Conservation (phyloP, 2,113 vertebrate genomes). For the Mionectes macconnelli region DNA sequence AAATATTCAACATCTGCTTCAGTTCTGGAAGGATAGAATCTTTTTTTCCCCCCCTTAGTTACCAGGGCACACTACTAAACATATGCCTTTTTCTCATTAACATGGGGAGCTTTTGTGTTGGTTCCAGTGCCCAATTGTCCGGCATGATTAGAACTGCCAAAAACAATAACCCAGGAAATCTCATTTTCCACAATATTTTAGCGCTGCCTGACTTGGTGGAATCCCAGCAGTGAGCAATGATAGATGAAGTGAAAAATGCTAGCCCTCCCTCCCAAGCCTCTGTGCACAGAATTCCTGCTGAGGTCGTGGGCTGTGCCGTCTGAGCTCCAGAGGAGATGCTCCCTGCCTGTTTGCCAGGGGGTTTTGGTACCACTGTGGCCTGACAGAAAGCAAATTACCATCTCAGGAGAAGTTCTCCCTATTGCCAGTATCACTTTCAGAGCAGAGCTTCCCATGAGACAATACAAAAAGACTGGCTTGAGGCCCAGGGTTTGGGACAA, state of each 20-base stretch:
- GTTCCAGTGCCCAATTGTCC: slow-evolving; percentile 45
- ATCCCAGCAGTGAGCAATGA: slow-evolving; percentile 55
- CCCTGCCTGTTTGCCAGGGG: background rate
- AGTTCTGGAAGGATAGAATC: background rate
- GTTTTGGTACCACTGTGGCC: background rate
- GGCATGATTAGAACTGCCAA: slow-evolving; percentile 9
- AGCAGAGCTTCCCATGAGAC: background rate
- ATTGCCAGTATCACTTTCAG: background rate
- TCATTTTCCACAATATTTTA: slow-evolving; percentile 56
- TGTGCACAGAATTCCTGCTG: background rate
- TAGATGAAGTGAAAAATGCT: slow-evolving; percentile 59
- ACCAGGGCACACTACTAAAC: background rate
- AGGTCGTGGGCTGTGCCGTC: background rate
- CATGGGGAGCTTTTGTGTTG: background rate
- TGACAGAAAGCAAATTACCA: background rate
- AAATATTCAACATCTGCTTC: background rate
- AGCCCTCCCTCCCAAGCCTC: slow-evolving; percentile 1
- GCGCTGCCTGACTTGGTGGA: slow-evolving; percentile 10
- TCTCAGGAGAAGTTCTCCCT: background rate
- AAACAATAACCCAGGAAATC: slow-evolving; percentile 52
- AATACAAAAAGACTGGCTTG: background rate
- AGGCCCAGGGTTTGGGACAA: background rate
- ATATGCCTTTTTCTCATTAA: slow-evolving; percentile 28
- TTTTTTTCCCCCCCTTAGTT: background rate
- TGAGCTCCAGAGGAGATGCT: background rate